A percentile compares a stretch with the other conserved stretches of the same genome.
Evolutionary conservation across 2,888 invertebrate species (phyloP).

Genomic region (Apamea sordens): DNA sequence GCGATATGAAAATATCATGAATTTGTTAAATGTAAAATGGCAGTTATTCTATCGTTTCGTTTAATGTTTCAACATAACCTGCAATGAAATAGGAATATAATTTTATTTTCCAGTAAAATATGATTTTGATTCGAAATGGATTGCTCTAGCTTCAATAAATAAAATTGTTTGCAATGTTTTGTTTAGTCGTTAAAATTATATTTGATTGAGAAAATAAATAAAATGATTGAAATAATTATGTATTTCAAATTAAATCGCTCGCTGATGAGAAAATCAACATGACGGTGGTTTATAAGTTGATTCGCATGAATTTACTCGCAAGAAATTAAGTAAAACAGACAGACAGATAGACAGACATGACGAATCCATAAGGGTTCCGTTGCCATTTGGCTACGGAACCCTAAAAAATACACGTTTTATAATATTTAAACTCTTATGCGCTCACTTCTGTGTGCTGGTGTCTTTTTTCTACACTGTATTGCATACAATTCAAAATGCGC

Average conservation of each 20-base stretch:
- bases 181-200: conserved; percentile 18
- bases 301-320: too few relatives aligned
- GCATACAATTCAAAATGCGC: not conserved
- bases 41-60: conserved; percentile 28
- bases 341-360: too few relatives aligned
- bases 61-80: conserved; percentile 22
- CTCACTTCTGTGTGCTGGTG: too few relatives aligned
- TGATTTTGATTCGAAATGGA: conserved; percentile 17
- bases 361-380: too few relatives aligned
- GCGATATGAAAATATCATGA: conserved; percentile 45
- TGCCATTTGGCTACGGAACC: too few relatives aligned
- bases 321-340: too few relatives aligned
- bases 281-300: too few relatives aligned
- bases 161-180: conserved; percentile 30
- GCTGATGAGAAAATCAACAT: conserved; percentile 26
- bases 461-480: not conserved
- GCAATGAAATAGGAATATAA: conserved; percentile 32
- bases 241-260: conserved; percentile 21
- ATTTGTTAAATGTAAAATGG: conserved; percentile 40
- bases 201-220: conserved; percentile 9
- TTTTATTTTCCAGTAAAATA: conserved; percentile 36
- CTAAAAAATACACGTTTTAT: too few relatives aligned
- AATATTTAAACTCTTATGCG: too few relatives aligned
- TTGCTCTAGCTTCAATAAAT: conserved; percentile 27
- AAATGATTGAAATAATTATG: not conserved